These are phyloP conservation scores for Drosophila picticornis DNA, from an alignment of 2,888 invertebrate species.

Conservation along the genomic window DNA sequence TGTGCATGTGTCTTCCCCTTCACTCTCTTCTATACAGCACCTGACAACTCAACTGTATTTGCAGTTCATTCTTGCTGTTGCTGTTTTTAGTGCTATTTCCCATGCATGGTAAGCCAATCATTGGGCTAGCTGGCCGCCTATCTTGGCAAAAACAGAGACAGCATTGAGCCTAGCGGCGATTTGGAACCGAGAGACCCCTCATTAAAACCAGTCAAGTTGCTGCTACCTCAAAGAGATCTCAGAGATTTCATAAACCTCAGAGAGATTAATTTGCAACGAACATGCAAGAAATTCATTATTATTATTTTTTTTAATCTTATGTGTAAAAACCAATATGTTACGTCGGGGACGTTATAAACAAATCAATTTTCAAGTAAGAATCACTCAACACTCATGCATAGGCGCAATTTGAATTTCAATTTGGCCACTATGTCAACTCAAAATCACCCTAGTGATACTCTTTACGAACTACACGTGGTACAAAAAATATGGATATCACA, in stretches of 20 bases:
- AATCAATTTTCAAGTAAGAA: constrained; percentile 69
- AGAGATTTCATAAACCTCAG: constrained; percentile 33
- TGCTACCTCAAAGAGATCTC: constrained; percentile 42
- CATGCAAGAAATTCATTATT: constrained; percentile 80
- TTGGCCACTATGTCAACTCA: constrained; percentile 52
- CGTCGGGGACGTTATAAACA: constrained; percentile 71
- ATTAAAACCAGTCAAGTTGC: constrained; percentile 71
- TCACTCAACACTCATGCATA: constrained; percentile 54
- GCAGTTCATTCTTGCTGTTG: not conserved
- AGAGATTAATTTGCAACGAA: constrained; percentile 70
- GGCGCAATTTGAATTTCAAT: constrained; percentile 62
- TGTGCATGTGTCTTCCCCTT: constrained; percentile 25
- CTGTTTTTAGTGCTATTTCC: not conserved
- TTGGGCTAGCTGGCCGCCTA: constrained; percentile 12
- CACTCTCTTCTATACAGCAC: constrained; percentile 29
- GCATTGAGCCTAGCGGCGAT: constrained; percentile 53
- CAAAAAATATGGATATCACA: not conserved
- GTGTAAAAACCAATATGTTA: constrained; percentile 81
- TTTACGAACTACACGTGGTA: constrained; percentile 31
- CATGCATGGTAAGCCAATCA: constrained; percentile 28
- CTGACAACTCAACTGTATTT: constrained; percentile 57
- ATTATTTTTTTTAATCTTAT: constrained; percentile 76
- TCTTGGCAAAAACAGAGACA: constrained; percentile 8
- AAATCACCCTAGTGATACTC: constrained; percentile 17
- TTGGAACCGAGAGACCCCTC: constrained; percentile 60